Percentiles rank a stretch among this genome's conserved stretches.
phyloP scores from a whole-genome alignment of 1,140 invertebrate genomes.

The Euwallacea similis region DNA sequence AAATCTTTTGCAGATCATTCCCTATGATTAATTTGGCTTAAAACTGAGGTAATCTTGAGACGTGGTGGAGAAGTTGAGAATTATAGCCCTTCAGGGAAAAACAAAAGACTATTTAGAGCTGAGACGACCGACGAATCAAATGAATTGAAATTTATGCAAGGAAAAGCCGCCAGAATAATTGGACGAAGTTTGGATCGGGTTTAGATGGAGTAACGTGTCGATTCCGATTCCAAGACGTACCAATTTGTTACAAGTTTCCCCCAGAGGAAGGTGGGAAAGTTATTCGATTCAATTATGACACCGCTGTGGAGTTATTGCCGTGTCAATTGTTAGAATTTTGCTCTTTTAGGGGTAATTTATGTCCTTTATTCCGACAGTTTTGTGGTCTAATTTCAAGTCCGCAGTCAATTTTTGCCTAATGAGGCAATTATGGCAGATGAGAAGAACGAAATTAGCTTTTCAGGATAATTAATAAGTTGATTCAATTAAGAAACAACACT shows the following conservation, averaged over 20 bases:
- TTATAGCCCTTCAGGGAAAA: slow-evolving; percentile 18
- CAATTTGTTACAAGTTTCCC: slow-evolving; percentile 17
- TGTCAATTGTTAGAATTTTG: no score
- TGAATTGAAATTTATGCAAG: slow-evolving; percentile 39
- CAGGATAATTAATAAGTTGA: no score
- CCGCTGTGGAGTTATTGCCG: no score
- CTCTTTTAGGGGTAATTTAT: no score
- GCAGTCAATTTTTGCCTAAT: no score
- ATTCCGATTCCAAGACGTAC: slow-evolving; percentile 22
- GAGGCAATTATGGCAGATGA: no score
- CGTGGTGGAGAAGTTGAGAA: slow-evolving; percentile 5
- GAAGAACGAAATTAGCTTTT: no score
- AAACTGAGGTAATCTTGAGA: not conserved
- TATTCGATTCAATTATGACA: not conserved
- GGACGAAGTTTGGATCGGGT: slow-evolving; percentile 24
- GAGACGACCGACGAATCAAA: slow-evolving; percentile 24
- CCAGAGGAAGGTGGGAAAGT: not conserved
- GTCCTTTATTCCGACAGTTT: not conserved
- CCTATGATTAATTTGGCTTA: not conserved
- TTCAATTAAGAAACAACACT: no score
- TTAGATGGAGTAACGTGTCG: slow-evolving; percentile 31
- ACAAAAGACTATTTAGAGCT: slow-evolving; percentile 22
- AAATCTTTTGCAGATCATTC: not conserved
- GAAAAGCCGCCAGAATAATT: slow-evolving; percentile 27
- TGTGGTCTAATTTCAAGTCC: no score